Base-by-base conservation (phyloP, 2,888 invertebrate genomes). In the Oscheius sp. region DNA sequence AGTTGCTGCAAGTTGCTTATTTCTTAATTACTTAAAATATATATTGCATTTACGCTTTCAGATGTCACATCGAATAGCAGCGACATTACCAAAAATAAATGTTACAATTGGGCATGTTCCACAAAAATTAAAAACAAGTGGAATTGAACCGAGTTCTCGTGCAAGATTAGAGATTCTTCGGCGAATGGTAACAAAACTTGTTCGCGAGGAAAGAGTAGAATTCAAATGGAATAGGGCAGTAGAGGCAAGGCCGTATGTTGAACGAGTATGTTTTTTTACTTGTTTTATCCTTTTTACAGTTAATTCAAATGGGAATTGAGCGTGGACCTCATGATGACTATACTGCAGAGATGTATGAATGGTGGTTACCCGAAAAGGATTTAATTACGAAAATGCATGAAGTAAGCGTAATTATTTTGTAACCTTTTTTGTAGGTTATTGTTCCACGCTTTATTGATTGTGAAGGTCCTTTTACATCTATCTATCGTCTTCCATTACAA, bases 181-280 rank as follows among this genome's bases (percentile, higher is more conserved):
- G 2, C 67, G 71, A 30, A 77, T 84, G 61, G 79, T 84, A 28
- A 85, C 80, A 36, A 71, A 81, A 17, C 51, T 80, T 26, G 75
- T 85, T 14, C 78, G 85, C n/a, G 85, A 85, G 51, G 85, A 85
- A 65, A 72, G 85, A 3, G 77, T 73, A 30, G 85, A 85, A 61
- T 67, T 85, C 38, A 80, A 81, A 67, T 80, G 76, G 72, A 85
- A 85, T 65, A 72, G 85, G 12, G 85, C 85, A n/a, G 81, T 80
- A 26, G 85, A 85, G 45, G 80, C 80, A 17, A 77, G 85, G 22
- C 83, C 80, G 3, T 85, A 85, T 54, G 54, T 81, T 3, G 85
- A 85, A 64, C 73, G 85, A 62, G 85, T 84, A 17, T 45, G 71
- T 28, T 26, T 44, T 2, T 20, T 63, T 50, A 22, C 12, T 24